Conservation (phyloP, 2,888 invertebrate genomes). For the Automeris io region DNA sequence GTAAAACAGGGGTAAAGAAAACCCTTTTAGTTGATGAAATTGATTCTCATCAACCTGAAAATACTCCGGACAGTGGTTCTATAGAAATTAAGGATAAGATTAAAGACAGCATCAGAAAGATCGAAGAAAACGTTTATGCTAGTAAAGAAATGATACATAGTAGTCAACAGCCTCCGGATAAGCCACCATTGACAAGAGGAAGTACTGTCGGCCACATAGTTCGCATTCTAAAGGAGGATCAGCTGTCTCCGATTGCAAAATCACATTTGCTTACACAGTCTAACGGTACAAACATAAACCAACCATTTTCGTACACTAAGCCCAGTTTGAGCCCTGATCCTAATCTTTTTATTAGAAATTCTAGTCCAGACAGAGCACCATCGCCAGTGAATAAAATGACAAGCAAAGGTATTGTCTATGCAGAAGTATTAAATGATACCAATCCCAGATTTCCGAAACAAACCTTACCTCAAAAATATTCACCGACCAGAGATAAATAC, state of each 20-base stretch:
- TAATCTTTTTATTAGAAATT: conserved; percentile 55
- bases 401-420: conserved; percentile 83
- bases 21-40: conserved; percentile 57
- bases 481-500: conserved; percentile 64
- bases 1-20: conserved; percentile 55
- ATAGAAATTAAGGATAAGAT: conserved; percentile 68
- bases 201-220: conserved; percentile 87
- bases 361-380: conserved; percentile 67
- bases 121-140: conserved; percentile 69
- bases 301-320: conserved; percentile 88
- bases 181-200: conserved; percentile 82
- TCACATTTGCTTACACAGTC: conserved; percentile 79
- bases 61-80: conserved; percentile 24
- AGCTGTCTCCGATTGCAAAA: conserved; percentile 81
- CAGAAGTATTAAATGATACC: conserved; percentile 80
- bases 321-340: conserved; percentile 75
- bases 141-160: conserved; percentile 82
- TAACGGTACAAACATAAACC: conserved; percentile 82
- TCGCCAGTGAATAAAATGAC: conserved; percentile 69
- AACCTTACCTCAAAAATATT: conserved; percentile 73
- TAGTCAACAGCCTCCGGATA: conserved; percentile 83
- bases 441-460: conserved; percentile 44
- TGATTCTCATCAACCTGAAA: conserved; percentile 46
- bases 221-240: conserved; percentile 84
- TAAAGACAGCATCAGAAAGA: conserved; percentile 68